These are phyloP conservation scores for Drosophila subsilvestris DNA, from an alignment of 2,888 invertebrate genomes.

Conservation along the genomic window DNA sequence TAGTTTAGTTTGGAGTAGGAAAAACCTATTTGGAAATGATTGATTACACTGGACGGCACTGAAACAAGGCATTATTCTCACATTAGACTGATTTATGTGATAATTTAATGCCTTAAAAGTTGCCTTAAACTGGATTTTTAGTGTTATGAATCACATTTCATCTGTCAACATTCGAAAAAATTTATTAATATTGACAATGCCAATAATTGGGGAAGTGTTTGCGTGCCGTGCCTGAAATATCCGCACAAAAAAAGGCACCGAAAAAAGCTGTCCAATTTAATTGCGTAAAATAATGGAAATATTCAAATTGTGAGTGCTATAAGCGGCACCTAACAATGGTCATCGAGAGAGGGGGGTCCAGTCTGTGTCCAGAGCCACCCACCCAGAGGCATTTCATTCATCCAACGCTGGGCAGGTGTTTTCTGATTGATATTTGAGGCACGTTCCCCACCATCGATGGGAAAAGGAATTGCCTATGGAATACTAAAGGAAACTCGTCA, in stretches of 20 bases:
- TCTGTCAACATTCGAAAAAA: conserved; percentile 15
- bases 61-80: not conserved
- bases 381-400: conserved; percentile 44
- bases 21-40: conserved; percentile 42
- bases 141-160: conserved; percentile 26
- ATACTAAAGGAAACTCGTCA: conserved; percentile 21
- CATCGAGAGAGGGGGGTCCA: conserved; percentile 41
- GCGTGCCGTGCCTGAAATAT: conserved; percentile 9
- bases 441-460: conserved; percentile 53
- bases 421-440: conserved; percentile 37
- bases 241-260: not conserved
- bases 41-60: conserved; percentile 31
- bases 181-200: conserved; percentile 26
- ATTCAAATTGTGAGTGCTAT: conserved; percentile 39
- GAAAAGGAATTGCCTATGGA: conserved; percentile 49
- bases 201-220: conserved; percentile 35
- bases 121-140: not conserved
- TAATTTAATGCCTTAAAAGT: not conserved
- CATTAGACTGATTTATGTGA: not conserved
- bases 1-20: not conserved
- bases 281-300: conserved; percentile 43
- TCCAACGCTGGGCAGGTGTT: conserved; percentile 54
- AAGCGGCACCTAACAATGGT: conserved; percentile 42
- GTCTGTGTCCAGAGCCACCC: conserved; percentile 12
- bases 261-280: conserved; percentile 40